Percentiles rank a stretch among this genome's conserved stretches.
Conservation (phyloP, 2,113 vertebrate genomes). For the Ibidorhyncha struthersii region DNA sequence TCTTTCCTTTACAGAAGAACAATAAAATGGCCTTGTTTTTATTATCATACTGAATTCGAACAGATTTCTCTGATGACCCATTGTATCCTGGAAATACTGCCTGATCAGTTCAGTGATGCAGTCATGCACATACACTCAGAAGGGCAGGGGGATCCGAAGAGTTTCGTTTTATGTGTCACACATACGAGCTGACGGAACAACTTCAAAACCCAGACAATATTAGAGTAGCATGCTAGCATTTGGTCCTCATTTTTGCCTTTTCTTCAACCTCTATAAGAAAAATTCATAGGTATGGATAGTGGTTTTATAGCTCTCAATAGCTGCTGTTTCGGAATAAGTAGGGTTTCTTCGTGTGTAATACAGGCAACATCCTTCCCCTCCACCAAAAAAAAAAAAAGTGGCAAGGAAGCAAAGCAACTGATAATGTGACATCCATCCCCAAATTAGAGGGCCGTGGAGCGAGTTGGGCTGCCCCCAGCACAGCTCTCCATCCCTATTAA, state of each 20-base stretch:
- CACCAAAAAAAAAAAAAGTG: neutral
- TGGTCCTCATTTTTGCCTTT: neutral
- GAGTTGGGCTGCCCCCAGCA: neutral
- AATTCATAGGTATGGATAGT: neutral
- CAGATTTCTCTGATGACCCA: neutral
- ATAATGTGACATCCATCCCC: accelerated
- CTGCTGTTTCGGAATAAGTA: neutral
- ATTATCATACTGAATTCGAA: neutral
- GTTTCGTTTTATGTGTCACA: neutral
- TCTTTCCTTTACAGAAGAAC: neutral
- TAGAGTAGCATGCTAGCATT: neutral
- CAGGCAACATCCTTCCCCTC: neutral
- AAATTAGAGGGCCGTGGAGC: neutral
- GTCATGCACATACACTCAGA: neutral
- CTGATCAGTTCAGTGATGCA: neutral
- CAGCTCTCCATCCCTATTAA: neutral
- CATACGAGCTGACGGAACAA: neutral
- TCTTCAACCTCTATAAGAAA: neutral
- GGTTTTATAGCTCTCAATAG: neutral
- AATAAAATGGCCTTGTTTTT: neutral
- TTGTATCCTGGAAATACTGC: neutral
- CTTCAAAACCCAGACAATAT: neutral
- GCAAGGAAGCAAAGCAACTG: neutral
- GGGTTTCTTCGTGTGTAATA: neutral
- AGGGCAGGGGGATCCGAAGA: neutral